Base-by-base conservation (phyloP, 37 sponge, comb jelly and placozoan genomes). In the Hexactinellida sp. region DNA sequence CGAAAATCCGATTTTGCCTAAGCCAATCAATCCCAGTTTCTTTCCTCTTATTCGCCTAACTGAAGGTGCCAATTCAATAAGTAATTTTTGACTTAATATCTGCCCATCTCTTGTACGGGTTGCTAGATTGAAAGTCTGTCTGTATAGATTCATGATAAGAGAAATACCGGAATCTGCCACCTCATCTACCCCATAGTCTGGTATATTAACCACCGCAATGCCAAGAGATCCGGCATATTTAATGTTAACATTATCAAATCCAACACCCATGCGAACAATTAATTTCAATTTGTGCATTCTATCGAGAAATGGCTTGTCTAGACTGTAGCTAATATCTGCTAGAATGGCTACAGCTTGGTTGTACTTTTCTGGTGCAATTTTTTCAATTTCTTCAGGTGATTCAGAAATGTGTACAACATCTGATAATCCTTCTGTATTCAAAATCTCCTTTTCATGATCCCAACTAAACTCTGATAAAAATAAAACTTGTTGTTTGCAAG, bases 161-260 rank as follows among this genome's bases (percentile, higher is more conserved):
- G 89, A 87, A 39, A 94, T 82, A n/a, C 89, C 91, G 1, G 88
- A 83, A 82, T 94, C 94, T 28, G 94, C 92, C 1, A 94, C 94
- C 86, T 94, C 94, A 37, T 94, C 94, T 0, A 90, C 47, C 3
- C 94, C 92, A 76, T 94, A 94, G 82, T 91, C 92, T 0, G 94
- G 94, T 0, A 91, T 89, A 87, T 94, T 92, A 38, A 88, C 85
- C 0, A 94, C 91, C 1, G 82, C 36, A 9, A 94, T 82, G 0
- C 92, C 92, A 24, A 89, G 41, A 1, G 84, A 23, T 10, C 87
- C 63, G 9, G 94, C 94, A 39, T 84, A 84, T 19, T 90, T 88
- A 0, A 88, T 35, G 51, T 92, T 92, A 37, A 94, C 84, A 83
- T 90, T 92, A 38, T 94, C 94, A n/a, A 87, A 83, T 13, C 94